Evolutionary conservation across 2,797 vertebrate species (phyloP), one percentile per base, ranked within the genome.

Genomic region (Gallinago nigripennis): DNA sequence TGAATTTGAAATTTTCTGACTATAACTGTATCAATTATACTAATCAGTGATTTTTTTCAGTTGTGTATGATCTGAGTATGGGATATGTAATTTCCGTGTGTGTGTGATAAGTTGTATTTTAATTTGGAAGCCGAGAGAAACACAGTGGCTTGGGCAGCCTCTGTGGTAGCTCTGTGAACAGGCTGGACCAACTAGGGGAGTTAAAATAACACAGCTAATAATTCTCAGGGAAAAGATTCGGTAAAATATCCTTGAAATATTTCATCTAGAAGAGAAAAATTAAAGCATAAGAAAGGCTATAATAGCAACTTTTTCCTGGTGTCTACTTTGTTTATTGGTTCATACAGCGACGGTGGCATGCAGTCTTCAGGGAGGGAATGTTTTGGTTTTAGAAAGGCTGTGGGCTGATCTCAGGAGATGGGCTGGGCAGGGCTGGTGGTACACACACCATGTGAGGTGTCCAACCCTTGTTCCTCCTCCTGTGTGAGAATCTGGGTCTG

Each of bases 21-120:
- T 94, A 9, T 84, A 88, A 82, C 84, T 88, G 48, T 61, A 66
- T 93, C 91, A 88, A 87, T 90, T 95, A 88, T 77, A 70, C 64
- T 73, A 86, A 90, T 1, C 6, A 76, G 72, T 33, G 50, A 18
- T 35, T 64, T 86, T 75, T 66, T 81, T 48, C 31, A 37, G 27
- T 78, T 86, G 43, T 79, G 63, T 88, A 45, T 61, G 63, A 77
- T 83, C 58, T 70, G 63, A 90, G 58, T 70, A 56, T 21, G 39
- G 73, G 61, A 57, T 68, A 27, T n/a, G 35, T 45, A 73, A 83
- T 90, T 76, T 63, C 66, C 21, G 56, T 41, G 41, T 35, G 69
- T 45, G 58, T 76, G 53, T 43, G 71, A 65, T 66, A 41, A 12
- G 33, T 18, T 79, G 65, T 87, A 48, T 85, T 76, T 92, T 87